Evolutionary conservation across 2,888 invertebrate species (phyloP), one percentile per base, ranked within the genome.

Genomic region (Macropis europaea): DNA sequence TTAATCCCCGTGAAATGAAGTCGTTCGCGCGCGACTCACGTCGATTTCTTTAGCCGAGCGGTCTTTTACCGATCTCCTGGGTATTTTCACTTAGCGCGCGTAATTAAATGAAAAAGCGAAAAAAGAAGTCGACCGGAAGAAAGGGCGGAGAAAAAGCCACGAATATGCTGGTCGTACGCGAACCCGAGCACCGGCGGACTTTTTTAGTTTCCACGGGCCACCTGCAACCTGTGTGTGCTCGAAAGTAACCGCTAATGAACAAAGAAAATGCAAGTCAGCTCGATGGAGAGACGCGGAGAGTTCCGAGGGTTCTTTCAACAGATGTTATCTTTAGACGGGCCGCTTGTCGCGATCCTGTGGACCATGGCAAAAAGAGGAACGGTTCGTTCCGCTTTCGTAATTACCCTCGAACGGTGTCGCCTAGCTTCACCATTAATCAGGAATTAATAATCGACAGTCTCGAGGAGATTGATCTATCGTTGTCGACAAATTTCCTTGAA

Each of bases 251-350:
- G 53, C 52, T 71, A 76, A 69, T 73, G 77, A 77, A 82, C 73
- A 70, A 79, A 79, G 76, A 81, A 82, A 81, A 67, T 74, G 82
- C 82, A 77, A 82, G 79, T 75, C 79, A 76, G 67, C 70, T 48
- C 45, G n/a, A 9, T 38, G 26, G 53, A 62, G 47, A 30, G 52
- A 54, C 43, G 30, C 22, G 11, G 32, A 57, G 40, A 38, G 54
- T 54, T 22, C 19, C 40, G 34, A 45, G 54, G 5, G 53, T 34
- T 52, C 56, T 43, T 47, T 70, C 45, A 22, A 34, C 61, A 56
- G 77, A 71, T 71, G 62, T 71, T 77, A 74, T 74, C 77, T 53
- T 40, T 32, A n/a, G 68, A 66, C 74, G 28, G 56, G 50, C 60
- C 61, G 57, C 77, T 78, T 77, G 71, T 77, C 62, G 60, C 45